Evolutionary conservation across 2,113 vertebrate genomes (phyloP), one percentile per base, ranked within the genome.

Genomic region (Malurus melanocephalus): DNA sequence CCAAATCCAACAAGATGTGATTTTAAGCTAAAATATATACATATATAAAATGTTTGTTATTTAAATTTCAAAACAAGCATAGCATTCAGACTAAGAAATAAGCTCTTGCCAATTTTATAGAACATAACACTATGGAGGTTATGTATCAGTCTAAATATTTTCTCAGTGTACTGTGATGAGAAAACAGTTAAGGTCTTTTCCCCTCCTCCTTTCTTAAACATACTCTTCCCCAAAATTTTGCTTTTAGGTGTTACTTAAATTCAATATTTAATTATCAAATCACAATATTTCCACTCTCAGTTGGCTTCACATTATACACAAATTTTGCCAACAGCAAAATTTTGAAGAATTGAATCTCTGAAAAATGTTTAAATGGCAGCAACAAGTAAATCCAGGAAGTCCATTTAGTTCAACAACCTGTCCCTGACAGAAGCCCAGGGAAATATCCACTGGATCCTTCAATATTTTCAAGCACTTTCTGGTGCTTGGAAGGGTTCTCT

Each of bases 11-110:
- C 94, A 96, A 96, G 96, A 95, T 95, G 89, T 93, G 92, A 96
- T 91, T 97, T 97, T 95, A 95, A 97, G 94, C 88, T 96, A 93
- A 96, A 95, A 96, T 82, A 88, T 76, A 92, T 92, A 93, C 88
- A 93, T 95, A 85, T 33, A 96, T 95, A 94, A 94, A 96, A 90
- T 96, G 92, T 96, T 97, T 96, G 95, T 97, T 97, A 96, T 97
- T 97, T 96, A 97, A 97, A 96, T 96, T 96, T 95, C 86, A 96
- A 97, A 97, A 96, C 92, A 97, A 96, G 88, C 55, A 92, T 65
- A 95, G 87, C 94, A 95, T 97, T 97, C 95, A 97, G 92, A 83
- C 93, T 93, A 90, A 95, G 84, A 94, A 84, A 55, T 81, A 89
- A 53, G 33, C 48, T 78, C 77, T 72, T 93, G 93, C 89, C 92